phyloP scores from a whole-genome alignment of 2,888 invertebrate species.

The Tridacna crocea region DNA sequence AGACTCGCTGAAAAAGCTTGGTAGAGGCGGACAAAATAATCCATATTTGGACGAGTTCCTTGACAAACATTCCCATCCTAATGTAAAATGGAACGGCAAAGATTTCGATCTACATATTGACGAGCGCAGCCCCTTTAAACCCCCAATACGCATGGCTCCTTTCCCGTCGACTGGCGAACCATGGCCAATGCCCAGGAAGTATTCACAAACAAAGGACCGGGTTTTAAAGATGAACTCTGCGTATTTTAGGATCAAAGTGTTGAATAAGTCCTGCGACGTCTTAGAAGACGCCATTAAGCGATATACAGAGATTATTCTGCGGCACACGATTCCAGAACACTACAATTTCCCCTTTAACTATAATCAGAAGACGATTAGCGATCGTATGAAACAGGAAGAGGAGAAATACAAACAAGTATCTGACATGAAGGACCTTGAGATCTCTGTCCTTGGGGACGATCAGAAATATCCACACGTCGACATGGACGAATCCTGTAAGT shows the following conservation, averaged over 20 bases:
- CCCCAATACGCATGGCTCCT: conserved; percentile 47
- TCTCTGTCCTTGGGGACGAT: conserved; percentile 33
- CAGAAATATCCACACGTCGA: conserved; percentile 58
- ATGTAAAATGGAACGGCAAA: conserved; percentile 12
- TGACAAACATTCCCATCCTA: conserved; percentile 40
- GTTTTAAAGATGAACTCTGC: conserved; percentile 39
- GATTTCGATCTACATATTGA: conserved; percentile 41
- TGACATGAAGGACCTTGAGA: conserved; percentile 33
- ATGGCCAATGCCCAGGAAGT: conserved; percentile 54
- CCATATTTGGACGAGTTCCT: conserved; percentile 44
- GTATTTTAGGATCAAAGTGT: conserved; percentile 51
- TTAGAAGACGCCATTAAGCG: conserved; percentile 86
- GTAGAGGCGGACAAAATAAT: conserved; percentile 20
- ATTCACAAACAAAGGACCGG: conserved; percentile 9
- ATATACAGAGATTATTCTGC: conserved; percentile 85
- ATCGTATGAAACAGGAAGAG: conserved; percentile 24
- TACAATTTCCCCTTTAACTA: conserved; percentile 59
- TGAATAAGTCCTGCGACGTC: conserved; percentile 86
- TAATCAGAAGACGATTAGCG: conserved; percentile 29
- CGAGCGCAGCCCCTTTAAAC: conserved; percentile 37
- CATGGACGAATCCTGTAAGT: conserved; percentile 74
- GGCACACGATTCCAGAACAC: conserved; percentile 56
- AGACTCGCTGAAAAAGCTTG: conserved; percentile 13
- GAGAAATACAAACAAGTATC: conserved; percentile 38
- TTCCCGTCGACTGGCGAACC: conserved; percentile 51